Conservation (phyloP, 1,140 invertebrate genomes). For the Caerostris extrusa region DNA sequence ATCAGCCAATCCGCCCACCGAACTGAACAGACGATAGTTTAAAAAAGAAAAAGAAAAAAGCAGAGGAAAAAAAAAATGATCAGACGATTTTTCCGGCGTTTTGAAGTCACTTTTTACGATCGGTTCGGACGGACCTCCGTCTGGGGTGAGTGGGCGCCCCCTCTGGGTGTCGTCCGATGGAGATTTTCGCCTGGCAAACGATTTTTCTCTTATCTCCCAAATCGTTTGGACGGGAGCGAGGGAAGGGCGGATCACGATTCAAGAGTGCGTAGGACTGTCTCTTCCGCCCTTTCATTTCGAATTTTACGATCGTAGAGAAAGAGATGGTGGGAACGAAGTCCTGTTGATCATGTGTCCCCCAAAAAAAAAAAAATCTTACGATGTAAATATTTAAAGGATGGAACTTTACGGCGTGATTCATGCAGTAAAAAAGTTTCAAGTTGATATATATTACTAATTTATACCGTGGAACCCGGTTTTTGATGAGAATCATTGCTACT, state of each 20-base stretch:
- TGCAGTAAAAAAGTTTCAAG: too few relatives aligned
- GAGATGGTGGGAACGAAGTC: neutral
- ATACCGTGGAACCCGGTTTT: too few relatives aligned
- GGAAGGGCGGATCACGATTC: neutral
- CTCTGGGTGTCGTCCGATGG: conserved; percentile 6
- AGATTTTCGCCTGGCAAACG: conserved; percentile 25
- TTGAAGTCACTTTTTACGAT: neutral
- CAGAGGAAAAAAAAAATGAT: neutral
- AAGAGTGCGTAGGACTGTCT: neutral
- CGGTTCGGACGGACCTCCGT: neutral
- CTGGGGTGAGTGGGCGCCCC: conserved; percentile 13
- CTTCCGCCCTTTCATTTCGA: conserved; percentile 21
- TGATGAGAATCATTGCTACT: too few relatives aligned
- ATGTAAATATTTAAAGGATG: neutral
- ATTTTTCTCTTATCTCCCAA: conserved; percentile 9
- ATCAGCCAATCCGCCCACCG: neutral
- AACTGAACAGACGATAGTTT: neutral
- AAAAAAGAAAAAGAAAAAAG: neutral
- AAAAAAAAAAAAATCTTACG: neutral
- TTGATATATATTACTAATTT: too few relatives aligned
- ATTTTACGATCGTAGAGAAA: neutral
- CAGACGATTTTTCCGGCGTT: neutral
- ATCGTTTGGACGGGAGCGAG: neutral
- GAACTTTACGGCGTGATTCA: too few relatives aligned
- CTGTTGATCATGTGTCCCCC: neutral